These are phyloP conservation scores for Champsocephalus gunnari DNA, from an alignment of 2,797 vertebrate genomes.

Conservation along the genomic window DNA sequence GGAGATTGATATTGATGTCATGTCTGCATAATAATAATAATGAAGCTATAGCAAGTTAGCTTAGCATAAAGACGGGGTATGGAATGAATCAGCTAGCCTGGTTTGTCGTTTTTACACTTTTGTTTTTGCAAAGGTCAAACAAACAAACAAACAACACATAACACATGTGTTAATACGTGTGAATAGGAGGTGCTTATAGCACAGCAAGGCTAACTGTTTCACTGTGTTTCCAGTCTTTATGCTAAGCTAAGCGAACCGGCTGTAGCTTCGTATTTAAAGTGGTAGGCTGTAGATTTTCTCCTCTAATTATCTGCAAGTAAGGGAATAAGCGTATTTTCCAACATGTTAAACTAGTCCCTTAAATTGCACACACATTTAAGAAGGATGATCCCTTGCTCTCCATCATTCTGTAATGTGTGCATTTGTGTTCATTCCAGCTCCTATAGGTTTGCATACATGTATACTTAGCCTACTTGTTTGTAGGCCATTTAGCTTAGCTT, in stretches of 20 bases:
- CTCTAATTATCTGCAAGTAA: neutral
- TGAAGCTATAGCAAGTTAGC: neutral
- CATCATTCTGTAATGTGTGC: conserved; percentile 12
- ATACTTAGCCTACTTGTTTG: neutral
- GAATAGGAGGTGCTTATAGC: neutral
- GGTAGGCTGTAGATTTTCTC: neutral
- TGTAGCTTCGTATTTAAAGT: neutral
- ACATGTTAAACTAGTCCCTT: neutral
- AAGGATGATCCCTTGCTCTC: neutral
- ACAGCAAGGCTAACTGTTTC: neutral
- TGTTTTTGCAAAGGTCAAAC: neutral
- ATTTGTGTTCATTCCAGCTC: conserved; percentile 11
- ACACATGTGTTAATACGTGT: neutral
- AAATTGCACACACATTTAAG: neutral
- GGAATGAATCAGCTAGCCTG: neutral
- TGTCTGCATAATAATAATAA: no score
- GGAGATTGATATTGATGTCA: neutral
- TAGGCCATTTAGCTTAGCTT: no score
- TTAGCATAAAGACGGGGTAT: neutral
- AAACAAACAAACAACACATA: neutral
- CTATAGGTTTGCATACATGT: conserved; percentile 1
- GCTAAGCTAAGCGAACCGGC: conserved; percentile 1
- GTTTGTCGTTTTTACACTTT: no score
- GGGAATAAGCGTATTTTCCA: neutral
- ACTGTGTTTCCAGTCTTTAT: neutral